Conservation (phyloP, 2,113 vertebrate species). For the Dendrocopos noguchii region DNA sequence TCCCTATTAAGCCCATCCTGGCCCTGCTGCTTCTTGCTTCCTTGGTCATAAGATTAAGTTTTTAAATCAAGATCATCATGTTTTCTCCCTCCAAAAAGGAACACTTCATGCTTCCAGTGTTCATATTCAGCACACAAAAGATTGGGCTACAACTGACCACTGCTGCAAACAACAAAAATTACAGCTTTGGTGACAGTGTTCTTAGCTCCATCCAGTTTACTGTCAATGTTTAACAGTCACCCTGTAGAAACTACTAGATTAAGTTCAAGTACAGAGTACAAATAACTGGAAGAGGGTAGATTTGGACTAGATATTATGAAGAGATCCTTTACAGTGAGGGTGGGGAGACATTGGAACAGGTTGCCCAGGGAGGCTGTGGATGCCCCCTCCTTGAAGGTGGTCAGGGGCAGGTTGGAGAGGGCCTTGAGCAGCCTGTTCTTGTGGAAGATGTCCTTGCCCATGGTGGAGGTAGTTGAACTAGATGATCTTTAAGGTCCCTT, state of each 20-base stretch:
- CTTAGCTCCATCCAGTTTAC: background rate
- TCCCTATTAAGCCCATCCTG: background rate
- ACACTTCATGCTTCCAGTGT: background rate
- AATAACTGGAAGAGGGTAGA: background rate
- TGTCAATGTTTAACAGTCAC: background rate
- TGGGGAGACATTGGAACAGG: too few relatives aligned
- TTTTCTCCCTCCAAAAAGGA: background rate
- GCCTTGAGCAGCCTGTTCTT: too few relatives aligned
- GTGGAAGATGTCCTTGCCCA: too few relatives aligned
- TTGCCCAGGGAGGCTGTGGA: too few relatives aligned
- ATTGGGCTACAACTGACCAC: background rate
- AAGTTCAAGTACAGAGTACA: background rate
- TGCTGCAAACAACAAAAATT: background rate
- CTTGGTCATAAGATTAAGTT: background rate
- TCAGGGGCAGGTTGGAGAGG: too few relatives aligned
- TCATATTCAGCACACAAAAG: background rate
- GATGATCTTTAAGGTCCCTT: too few relatives aligned
- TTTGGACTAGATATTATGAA: too few relatives aligned
- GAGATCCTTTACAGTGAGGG: too few relatives aligned
- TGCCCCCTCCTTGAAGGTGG: too few relatives aligned
- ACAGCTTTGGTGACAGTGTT: background rate
- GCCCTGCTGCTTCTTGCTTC: background rate
- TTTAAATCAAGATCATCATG: background rate
- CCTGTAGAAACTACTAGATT: background rate
- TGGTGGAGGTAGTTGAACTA: too few relatives aligned